A percentile compares a stretch with the other conserved stretches of the same genome.
Conservation (phyloP, 2,888 invertebrate genomes). For the Dascillus cervinus region DNA sequence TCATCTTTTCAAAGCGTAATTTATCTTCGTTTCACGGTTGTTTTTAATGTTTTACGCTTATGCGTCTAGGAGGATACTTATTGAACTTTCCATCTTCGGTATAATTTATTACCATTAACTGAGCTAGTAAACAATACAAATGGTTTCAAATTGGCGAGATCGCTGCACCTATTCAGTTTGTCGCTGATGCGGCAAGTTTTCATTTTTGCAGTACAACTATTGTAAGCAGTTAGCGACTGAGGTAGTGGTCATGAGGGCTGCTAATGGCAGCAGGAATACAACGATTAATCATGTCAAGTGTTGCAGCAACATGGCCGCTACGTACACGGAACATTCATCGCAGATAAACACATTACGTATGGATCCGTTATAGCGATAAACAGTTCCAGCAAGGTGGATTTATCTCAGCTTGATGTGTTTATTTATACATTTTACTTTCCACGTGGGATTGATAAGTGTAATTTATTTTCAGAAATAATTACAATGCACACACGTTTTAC, state of each 20-base stretch:
- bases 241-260: constrained; percentile 34
- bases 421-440: constrained; percentile 21
- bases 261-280: constrained; percentile 42
- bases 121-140: too few relatives aligned
- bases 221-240: constrained; percentile 19
- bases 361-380: constrained; percentile 41
- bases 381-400: constrained; percentile 39
- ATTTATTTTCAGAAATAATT: neutral
- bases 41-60: constrained; percentile 34
- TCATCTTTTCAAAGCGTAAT: constrained; percentile 43
- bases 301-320: constrained; percentile 42
- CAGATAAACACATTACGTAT: constrained; percentile 44
- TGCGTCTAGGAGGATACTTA: constrained; percentile 33
- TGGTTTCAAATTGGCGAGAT: too few relatives aligned
- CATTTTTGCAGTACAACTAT: too few relatives aligned
- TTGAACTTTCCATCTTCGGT: constrained; percentile 32
- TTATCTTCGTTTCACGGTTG: constrained; percentile 43
- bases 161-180: too few relatives aligned
- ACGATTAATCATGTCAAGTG: constrained; percentile 45
- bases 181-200: too few relatives aligned
- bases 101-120: too few relatives aligned
- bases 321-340: constrained; percentile 43
- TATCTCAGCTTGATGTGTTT: constrained; percentile 27
- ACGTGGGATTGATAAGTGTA: constrained; percentile 18
- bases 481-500: too few relatives aligned